Evolutionary conservation across 2,113 vertebrate species (phyloP), one percentile per base, ranked within the genome.

Genomic region (Nipponia nippon): DNA sequence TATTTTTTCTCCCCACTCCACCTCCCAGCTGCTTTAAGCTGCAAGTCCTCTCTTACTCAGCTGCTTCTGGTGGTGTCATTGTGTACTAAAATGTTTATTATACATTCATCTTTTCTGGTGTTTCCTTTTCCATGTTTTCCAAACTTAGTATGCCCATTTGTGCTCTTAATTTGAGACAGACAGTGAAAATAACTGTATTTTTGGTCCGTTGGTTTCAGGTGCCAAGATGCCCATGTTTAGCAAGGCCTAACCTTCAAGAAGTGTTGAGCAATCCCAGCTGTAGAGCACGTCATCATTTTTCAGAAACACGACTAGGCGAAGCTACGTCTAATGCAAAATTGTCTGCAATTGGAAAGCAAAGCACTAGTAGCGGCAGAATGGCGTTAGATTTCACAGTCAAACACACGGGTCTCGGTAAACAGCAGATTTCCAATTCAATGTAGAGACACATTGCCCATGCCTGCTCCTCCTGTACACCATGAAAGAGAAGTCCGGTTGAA

Each of bases 121-220:
- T 55, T 87, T 15, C 18, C 21, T 94, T 23, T 73, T 70, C 38
- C 36, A 8, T 61, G 61, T 69, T 47, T 61, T 34, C 46, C 42
- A 56, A 34, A 71, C 11, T 36, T 13, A 21, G 6, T 13, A 21
- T 27, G 23, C 16, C 16, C 0, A 0, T 34, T 26, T 36, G n/a
- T 77, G 58, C 40, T 75, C 20, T 29, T 14, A 38, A 34, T 47
- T 63, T 58, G 63, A 73, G 62, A 30, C 3, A 15, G 32, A n/a
- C 8, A 1, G 1, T 1, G 4, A 84, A 65, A 46, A 3, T 6
- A 52, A 19, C 12, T 9, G 0, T 40, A 1, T 23, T 70, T 78
- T 58, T 42, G 55, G 16, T 59, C 34, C 44, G 40, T 27, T 72
- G 67, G 14, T 55, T 72, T 65, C 72, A 52, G 76, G 52, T 63